A percentile compares a stretch with the other conserved stretches of the same genome.
phyloP scores from a whole-genome alignment of 2,113 vertebrate species.

The Stictonetta naevosa region DNA sequence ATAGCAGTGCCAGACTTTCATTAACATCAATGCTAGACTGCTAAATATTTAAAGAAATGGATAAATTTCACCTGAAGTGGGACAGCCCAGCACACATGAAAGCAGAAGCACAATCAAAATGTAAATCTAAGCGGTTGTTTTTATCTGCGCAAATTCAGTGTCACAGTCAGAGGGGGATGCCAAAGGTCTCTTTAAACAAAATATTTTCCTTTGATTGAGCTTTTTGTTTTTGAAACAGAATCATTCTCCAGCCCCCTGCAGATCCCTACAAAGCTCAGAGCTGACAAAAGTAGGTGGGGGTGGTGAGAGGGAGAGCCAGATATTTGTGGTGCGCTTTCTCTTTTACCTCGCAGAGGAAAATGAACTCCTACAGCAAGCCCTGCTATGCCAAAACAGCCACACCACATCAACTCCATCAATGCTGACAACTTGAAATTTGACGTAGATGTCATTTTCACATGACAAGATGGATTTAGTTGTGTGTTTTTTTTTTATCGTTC shows the following conservation, averaged over 20 bases:
- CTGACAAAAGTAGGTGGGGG: slow-evolving; percentile 66
- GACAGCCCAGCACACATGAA: slow-evolving; percentile 73
- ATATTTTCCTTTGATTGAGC: slow-evolving; percentile 74
- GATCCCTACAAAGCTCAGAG: slow-evolving; percentile 46
- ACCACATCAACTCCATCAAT: slow-evolving; percentile 38
- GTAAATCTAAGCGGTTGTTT: slow-evolving; percentile 74
- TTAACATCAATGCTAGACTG: slow-evolving; percentile 94
- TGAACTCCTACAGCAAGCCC: slow-evolving; percentile 60
- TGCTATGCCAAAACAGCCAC: slow-evolving; percentile 41
- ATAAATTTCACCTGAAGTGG: slow-evolving; percentile 83
- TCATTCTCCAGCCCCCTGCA: slow-evolving; percentile 65
- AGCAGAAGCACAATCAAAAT: slow-evolving; percentile 74
- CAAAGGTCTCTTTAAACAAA: slow-evolving; percentile 72
- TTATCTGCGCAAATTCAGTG: slow-evolving; percentile 65
- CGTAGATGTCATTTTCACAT: slow-evolving; percentile 4
- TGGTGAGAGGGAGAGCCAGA: slow-evolving; percentile 59
- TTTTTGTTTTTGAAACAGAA: slow-evolving; percentile 73
- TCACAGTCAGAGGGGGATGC: slow-evolving; percentile 68
- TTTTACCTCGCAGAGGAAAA: slow-evolving; percentile 67
- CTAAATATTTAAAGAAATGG: slow-evolving; percentile 96
- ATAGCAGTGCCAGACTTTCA: slow-evolving; percentile 90
- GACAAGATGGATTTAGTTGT: slow-evolving; percentile 6
- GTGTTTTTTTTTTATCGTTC: slow-evolving; percentile 1
- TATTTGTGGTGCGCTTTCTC: slow-evolving; percentile 56
- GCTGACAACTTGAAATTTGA: slow-evolving; percentile 44